These are phyloP conservation scores for Matsumurasca onukii DNA, from an alignment of 1,140 invertebrate genomes.

Conservation along the genomic window DNA sequence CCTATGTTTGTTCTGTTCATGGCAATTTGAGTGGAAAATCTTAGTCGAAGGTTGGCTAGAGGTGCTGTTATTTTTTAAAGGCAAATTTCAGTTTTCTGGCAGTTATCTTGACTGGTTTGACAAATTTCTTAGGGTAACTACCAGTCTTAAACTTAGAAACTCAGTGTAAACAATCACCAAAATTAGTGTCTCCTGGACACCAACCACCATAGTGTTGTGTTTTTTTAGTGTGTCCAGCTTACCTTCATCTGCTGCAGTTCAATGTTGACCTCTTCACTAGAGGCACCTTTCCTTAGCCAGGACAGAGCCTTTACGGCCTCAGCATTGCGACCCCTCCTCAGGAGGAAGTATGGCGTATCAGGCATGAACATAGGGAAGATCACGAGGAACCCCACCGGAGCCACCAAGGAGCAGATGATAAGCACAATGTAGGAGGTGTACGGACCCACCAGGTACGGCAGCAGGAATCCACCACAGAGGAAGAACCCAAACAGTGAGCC, in stretches of 20 bases:
- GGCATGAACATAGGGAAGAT: slow-evolving; percentile 30
- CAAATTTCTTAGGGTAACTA: too few species aligned
- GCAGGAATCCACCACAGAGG: slow-evolving; percentile 73
- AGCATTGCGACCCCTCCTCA: slow-evolving; percentile 18
- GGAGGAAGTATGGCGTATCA: slow-evolving; percentile 36
- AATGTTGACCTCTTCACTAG: slow-evolving; percentile 76
- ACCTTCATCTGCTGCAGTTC: slow-evolving; percentile 61
- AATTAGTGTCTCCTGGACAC: too few species aligned
- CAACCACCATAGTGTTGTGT: too few species aligned
- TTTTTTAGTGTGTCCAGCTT: too few species aligned
- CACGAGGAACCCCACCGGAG: slow-evolving; percentile 58
- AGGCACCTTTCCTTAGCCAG: slow-evolving; percentile 61
- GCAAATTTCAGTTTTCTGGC: too few species aligned
- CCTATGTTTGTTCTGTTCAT: too few species aligned
- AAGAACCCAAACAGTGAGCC: slow-evolving; percentile 82
- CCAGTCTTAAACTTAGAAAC: too few species aligned
- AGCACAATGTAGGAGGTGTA: slow-evolving; percentile 66
- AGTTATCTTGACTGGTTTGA: too few species aligned
- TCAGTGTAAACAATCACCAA: too few species aligned
- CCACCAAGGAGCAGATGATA: slow-evolving; percentile 60
- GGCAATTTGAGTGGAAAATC: too few species aligned
- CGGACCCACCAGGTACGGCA: slow-evolving; percentile 74
- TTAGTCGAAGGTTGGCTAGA: too few species aligned
- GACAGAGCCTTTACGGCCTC: slow-evolving; percentile 66
- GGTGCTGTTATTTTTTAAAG: too few species aligned